Percentiles rank a stretch among this genome's conserved stretches.
These are phyloP conservation scores for Eristalis tenax DNA, from an alignment of 2,888 invertebrate species.

Conservation along the genomic window DNA sequence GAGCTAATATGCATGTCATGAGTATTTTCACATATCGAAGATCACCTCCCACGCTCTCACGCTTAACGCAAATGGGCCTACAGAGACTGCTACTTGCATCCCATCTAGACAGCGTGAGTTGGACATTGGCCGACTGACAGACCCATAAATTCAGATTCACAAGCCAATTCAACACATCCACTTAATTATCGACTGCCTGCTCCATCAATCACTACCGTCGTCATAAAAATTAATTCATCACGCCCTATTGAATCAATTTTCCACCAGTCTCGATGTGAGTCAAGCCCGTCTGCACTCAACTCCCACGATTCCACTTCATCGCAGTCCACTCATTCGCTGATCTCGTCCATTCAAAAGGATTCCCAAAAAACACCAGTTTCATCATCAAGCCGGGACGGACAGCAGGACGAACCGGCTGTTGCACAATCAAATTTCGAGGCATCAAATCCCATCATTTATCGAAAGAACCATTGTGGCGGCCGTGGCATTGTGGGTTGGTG, in stretches of 20 bases:
- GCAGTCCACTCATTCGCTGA: conserved; percentile 26
- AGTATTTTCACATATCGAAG: too few species aligned
- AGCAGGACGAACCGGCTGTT: background rate
- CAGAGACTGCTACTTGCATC: too few species aligned
- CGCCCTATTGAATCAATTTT: conserved; percentile 47
- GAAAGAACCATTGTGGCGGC: too few species aligned
- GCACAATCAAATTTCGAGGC: too few species aligned
- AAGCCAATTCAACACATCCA: background rate
- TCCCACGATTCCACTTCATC: background rate
- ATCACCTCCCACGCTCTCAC: too few species aligned
- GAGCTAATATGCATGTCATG: too few species aligned
- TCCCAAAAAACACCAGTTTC: conserved; percentile 8
- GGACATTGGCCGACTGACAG: too few species aligned
- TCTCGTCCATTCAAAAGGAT: background rate
- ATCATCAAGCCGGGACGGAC: conserved; percentile 23
- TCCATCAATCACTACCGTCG: conserved; percentile 9
- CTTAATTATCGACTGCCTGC: background rate
- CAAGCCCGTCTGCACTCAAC: background rate
- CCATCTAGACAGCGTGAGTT: too few species aligned
- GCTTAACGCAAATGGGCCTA: too few species aligned
- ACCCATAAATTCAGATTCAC: too few species aligned
- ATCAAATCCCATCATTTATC: too few species aligned
- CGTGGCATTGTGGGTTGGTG: too few species aligned
- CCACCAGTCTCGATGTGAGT: background rate
- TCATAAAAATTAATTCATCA: background rate